phyloP scores from a whole-genome alignment of 2,113 vertebrate genomes.

The Syrrhaptes paradoxus region DNA sequence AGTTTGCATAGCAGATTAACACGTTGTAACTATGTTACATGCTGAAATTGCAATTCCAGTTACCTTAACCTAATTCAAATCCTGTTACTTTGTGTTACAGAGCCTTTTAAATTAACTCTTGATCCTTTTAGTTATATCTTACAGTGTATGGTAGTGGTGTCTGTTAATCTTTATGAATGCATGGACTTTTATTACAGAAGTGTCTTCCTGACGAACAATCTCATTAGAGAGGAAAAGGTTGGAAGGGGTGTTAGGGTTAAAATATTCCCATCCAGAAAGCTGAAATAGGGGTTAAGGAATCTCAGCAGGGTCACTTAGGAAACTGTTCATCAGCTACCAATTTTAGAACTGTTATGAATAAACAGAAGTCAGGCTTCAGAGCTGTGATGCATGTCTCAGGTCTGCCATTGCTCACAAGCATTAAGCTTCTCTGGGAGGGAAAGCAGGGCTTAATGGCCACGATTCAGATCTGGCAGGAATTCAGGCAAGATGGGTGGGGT shows the following conservation, averaged over 20 bases:
- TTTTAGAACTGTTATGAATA: not conserved
- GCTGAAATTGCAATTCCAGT: not conserved
- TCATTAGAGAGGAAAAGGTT: not conserved
- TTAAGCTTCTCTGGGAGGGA: not conserved
- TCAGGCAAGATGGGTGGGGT: not conserved
- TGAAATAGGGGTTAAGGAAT: not conserved
- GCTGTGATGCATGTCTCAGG: not conserved
- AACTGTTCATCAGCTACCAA: not conserved
- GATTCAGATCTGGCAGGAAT: not conserved
- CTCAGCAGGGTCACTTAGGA: not conserved
- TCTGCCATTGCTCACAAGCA: not conserved
- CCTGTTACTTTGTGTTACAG: not conserved
- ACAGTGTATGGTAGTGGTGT: not conserved
- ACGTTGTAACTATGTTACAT: not conserved
- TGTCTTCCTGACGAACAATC: not conserved
- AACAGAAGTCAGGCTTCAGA: not conserved
- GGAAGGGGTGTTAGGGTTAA: not conserved
- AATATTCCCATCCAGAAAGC: not conserved
- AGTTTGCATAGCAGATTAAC: not conserved
- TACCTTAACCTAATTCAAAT: not conserved
- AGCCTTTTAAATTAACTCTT: not conserved
- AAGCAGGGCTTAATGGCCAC: not conserved
- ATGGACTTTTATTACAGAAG: not conserved
- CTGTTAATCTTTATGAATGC: not conserved
- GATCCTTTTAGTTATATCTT: not conserved